Evolutionary conservation across 2,113 vertebrate genomes (phyloP), one percentile per base, ranked within the genome.

Genomic region (Rhinopithecus roxellana): DNA sequence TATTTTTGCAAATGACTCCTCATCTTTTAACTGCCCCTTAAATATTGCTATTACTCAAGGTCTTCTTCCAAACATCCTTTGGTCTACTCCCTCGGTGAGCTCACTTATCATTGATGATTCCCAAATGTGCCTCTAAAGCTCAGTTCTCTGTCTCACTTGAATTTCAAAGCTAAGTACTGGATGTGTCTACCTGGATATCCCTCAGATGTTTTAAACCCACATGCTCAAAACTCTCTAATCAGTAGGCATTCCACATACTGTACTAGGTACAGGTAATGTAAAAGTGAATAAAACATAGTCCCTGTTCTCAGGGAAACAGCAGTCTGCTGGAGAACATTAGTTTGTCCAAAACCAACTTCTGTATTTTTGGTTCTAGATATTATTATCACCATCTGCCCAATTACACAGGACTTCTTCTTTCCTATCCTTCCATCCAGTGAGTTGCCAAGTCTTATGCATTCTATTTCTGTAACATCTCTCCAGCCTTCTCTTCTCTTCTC

Each of bases 401-500:
- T 89, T 69, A 48, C 50, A 64, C 81, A 75, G n/a, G 55, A 79
- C 43, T 55, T 22, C 81, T 83, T 87, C 75, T 45, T 90, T 78
- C 45, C 61, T 8, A 1, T 84, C 35, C 67, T 27, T 80, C 38
- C 20, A 20, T 38, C 40, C 48, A 40, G 48, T n/a, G 57, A 48
- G 50, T 67, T 61, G 25, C 72, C 72, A 57, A 72, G 67, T 16
- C 25, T 35, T 16, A 1, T 80, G 40, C 30, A 7, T 74, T 96
- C 86, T 83, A 35, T 83, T 55, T 97, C 50, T 84, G 52, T n/a
- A 81, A 57, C 48, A 50, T 94, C 90, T 83, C 78, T 59, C 70
- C 43, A 64, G 61, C 10, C 27, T 77, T 74, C 87, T 12, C 10
- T 81, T 52, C 67, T 81, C 61, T 79, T 64, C 16, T 40, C 2